A percentile compares a stretch with the other conserved stretches of the same genome.
Conservation (phyloP, 2,113 vertebrate genomes). For the Colistium nudipinnis region DNA sequence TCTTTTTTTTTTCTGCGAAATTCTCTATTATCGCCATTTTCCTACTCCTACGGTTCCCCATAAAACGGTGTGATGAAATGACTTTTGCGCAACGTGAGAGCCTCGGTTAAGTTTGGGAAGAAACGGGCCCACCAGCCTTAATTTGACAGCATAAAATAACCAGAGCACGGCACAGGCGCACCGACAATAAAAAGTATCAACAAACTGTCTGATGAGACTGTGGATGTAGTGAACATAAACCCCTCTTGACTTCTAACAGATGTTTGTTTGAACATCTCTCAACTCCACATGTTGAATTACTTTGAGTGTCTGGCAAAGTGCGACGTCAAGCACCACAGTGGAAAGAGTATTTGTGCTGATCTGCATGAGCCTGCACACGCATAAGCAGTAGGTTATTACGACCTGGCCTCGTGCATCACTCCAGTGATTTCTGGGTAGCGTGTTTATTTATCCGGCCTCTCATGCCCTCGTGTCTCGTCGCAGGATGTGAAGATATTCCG, state of each 20-base stretch:
- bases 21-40: slow-evolving; percentile 52
- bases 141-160: slow-evolving; percentile 53
- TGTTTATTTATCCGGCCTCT: slow-evolving; percentile 26
- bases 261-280: slow-evolving; percentile 57
- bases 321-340: slow-evolving; percentile 24
- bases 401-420: slow-evolving; percentile 9
- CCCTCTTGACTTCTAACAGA: slow-evolving; percentile 40
- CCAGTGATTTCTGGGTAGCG: slow-evolving; percentile 27
- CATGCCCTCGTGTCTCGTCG: slow-evolving; percentile 35
- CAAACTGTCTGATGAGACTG: slow-evolving; percentile 56
- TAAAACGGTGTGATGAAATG: slow-evolving; percentile 28
- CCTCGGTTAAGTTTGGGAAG: slow-evolving; percentile 25
- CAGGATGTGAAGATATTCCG: slow-evolving; percentile 98
- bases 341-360: slow-evolving; percentile 46
- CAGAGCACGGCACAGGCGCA: slow-evolving; percentile 22
- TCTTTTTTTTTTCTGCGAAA: background rate
- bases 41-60: slow-evolving; percentile 23
- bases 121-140: slow-evolving; percentile 17
- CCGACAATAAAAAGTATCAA: slow-evolving; percentile 57
- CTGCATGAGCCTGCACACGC: slow-evolving; percentile 21
- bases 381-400: slow-evolving; percentile 41
- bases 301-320: slow-evolving; percentile 49
- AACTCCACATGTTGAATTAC: slow-evolving; percentile 59
- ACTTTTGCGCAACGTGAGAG: slow-evolving; percentile 30
- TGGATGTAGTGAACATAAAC: slow-evolving; percentile 47